These are phyloP conservation scores for Tetranychus cinnabarinus DNA, from an alignment of 1,140 invertebrate genomes.

Conservation along the genomic window DNA sequence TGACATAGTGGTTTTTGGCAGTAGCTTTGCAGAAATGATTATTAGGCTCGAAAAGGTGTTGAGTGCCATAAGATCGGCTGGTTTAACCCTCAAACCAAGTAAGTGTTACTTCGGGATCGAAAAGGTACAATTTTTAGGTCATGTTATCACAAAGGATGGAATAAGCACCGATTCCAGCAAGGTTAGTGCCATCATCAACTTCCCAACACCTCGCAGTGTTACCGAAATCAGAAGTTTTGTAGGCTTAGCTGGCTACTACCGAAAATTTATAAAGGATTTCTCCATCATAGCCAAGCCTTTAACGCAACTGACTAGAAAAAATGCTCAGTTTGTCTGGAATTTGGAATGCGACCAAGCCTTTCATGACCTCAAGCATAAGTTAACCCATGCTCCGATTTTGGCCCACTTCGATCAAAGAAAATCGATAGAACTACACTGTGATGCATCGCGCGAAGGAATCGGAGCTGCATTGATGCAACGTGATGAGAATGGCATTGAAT, in stretches of 20 bases:
- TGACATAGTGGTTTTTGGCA: not conserved
- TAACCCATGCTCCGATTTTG: not conserved
- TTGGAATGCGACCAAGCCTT: not conserved
- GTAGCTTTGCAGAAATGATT: not conserved
- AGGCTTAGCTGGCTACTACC: constrained; percentile 4
- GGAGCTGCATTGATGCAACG: not conserved
- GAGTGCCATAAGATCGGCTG: not conserved
- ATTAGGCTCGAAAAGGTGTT: not conserved
- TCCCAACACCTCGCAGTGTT: constrained; percentile 16
- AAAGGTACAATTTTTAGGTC: constrained; percentile 20
- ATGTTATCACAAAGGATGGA: constrained; percentile 15
- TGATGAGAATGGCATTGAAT: not conserved
- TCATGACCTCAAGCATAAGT: not conserved
- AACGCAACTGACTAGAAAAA: not conserved
- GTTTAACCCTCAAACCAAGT: not conserved
- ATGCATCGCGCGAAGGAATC: constrained; percentile 2
- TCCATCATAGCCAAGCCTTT: constrained; percentile 5
- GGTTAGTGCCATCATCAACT: constrained; percentile 18
- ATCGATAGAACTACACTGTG: constrained; percentile 5
- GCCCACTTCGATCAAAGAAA: not conserved
- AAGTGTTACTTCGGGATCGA: constrained; percentile 15
- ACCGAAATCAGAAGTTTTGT: constrained; percentile 14
- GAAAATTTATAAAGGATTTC: constrained; percentile 19
- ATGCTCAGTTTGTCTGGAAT: not conserved
- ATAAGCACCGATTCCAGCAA: constrained; percentile 17